Conservation (phyloP, 64 coral and sea anemone genomes). For the Montipora cactus region DNA sequence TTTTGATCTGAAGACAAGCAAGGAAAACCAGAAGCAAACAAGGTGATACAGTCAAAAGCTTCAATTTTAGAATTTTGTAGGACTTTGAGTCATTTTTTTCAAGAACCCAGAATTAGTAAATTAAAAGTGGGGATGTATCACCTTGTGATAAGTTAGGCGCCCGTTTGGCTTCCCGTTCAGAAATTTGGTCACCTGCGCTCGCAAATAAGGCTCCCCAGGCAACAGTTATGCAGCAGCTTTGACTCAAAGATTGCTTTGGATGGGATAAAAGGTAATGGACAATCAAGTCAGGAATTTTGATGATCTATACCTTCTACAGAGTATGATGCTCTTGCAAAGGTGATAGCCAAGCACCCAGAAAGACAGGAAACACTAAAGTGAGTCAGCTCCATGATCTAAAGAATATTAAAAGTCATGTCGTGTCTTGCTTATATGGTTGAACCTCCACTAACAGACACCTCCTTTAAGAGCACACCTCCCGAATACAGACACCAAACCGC, state of each 20-base stretch:
- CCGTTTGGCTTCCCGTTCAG: too few relatives aligned
- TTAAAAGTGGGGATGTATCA: too few relatives aligned
- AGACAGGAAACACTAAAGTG: constrained; percentile 85
- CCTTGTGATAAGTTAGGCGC: too few relatives aligned
- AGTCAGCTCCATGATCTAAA: neutral
- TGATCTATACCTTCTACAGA: constrained; percentile 35
- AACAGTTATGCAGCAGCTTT: too few relatives aligned
- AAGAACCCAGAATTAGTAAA: too few relatives aligned
- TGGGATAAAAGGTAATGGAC: neutral
- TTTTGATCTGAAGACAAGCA: neutral
- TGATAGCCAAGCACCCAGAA: constrained; percentile 83
- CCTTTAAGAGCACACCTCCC: neutral
- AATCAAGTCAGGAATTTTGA: neutral
- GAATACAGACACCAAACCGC: neutral
- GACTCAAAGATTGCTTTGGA: too few relatives aligned
- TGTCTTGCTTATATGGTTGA: neutral
- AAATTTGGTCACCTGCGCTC: too few relatives aligned
- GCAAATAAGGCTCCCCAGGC: too few relatives aligned
- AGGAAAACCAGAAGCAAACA: neutral
- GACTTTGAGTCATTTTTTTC: too few relatives aligned
- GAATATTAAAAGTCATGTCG: neutral
- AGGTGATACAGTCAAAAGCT: too few relatives aligned
- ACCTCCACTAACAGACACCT: neutral
- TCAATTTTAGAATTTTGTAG: too few relatives aligned
- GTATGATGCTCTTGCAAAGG: constrained; percentile 92